Evolutionary conservation across 2,888 invertebrate species (phyloP).

Genomic region (Parapristionchus giblindavisi): DNA sequence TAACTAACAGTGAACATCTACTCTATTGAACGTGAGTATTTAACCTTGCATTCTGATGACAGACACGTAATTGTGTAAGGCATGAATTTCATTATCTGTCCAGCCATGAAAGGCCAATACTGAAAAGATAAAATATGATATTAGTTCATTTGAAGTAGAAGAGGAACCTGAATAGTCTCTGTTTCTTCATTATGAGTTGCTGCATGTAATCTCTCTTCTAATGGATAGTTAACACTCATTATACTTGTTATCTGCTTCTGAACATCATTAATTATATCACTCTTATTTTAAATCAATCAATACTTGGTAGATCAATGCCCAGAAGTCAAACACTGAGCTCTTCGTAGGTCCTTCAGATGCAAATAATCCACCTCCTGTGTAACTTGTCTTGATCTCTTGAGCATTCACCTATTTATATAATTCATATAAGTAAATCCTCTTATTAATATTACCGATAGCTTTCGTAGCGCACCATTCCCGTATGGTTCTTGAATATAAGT

Average conservation of each 20-base stretch:
- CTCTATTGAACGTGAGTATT: neutral
- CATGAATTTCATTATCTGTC: constrained; percentile 40
- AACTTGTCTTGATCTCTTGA: constrained; percentile 41
- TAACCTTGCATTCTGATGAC: constrained; percentile 30
- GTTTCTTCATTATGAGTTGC: constrained; percentile 27
- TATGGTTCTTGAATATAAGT: constrained; percentile 34
- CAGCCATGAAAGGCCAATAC: constrained; percentile 45
- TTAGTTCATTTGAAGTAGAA: neutral
- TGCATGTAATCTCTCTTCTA: constrained; percentile 43
- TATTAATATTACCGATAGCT: neutral
- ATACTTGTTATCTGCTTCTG: constrained; percentile 39
- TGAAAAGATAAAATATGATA: constrained; percentile 19
- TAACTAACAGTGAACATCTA: neutral
- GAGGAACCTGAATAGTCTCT: constrained; percentile 36
- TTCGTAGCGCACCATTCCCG: constrained; percentile 32
- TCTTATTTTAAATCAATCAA: neutral
- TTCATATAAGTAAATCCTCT: neutral
- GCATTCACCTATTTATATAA: constrained; percentile 41
- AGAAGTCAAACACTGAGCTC: constrained; percentile 45
- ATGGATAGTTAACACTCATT: constrained; percentile 44
- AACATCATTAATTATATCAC: neutral
- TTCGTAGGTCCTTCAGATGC: constrained; percentile 47
- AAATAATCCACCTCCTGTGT: constrained; percentile 37
- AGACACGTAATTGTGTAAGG: constrained; percentile 43
- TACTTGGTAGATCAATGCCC: constrained; percentile 42